These are phyloP conservation scores for Halictus rubicundus DNA, from an alignment of 1,140 invertebrate genomes.

Conservation along the genomic window DNA sequence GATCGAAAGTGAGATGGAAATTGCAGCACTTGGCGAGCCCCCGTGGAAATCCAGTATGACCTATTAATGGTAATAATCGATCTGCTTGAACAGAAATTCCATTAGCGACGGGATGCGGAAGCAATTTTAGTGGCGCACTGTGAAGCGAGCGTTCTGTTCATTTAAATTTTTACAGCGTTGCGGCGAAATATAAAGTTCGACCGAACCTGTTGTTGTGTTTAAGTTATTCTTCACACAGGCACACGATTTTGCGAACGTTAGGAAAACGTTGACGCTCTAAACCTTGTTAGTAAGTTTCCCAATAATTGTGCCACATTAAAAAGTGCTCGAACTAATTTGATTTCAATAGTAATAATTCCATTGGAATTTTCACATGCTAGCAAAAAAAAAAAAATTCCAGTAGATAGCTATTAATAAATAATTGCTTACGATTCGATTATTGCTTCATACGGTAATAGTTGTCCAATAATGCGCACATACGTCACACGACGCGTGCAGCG, in stretches of 20 bases:
- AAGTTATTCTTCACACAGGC: background rate
- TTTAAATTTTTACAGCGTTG: constrained; percentile 12
- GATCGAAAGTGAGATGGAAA: constrained; percentile 4
- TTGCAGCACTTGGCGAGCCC: background rate
- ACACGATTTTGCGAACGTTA: background rate
- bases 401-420: no score
- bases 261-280: no score
- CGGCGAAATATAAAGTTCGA: background rate
- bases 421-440: no score
- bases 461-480: no score
- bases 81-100: constrained; percentile 37
- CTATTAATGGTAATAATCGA: constrained; percentile 44
- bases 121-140: constrained; percentile 8
- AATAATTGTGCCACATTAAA: no score
- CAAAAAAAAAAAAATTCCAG: no score
- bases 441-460: no score
- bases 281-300: no score
- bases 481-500: no score
- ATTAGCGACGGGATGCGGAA: constrained; percentile 26
- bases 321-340: no score
- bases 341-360: no score
- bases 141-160: background rate
- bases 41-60: constrained; percentile 14
- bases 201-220: background rate
- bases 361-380: no score